phyloP scores from a whole-genome alignment of 1,140 invertebrate genomes.

The Polypedilum pembai region DNA sequence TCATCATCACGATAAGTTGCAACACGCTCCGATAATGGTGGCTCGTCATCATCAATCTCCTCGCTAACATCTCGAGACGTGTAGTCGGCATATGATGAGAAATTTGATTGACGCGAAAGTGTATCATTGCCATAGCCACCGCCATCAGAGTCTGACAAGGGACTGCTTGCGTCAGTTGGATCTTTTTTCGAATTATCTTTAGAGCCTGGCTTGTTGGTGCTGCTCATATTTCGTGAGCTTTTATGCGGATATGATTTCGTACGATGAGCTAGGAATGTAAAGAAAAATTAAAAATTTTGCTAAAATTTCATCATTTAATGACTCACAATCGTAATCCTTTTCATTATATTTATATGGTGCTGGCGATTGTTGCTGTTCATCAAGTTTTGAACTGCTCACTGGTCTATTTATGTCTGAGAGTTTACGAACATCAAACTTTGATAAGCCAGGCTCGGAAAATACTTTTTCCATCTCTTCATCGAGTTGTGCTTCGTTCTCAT shows the following conservation, averaged over 20 bases:
- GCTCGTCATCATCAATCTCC: constrained; percentile 12
- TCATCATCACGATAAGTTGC: constrained; percentile 23
- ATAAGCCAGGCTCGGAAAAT: constrained; percentile 49
- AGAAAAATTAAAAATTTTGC: background rate
- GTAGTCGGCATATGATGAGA: constrained; percentile 22
- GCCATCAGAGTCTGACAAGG: constrained; percentile 10
- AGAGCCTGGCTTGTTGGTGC: background rate
- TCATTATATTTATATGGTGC: constrained; percentile 42
- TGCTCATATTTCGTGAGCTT: constrained; percentile 29
- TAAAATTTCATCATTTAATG: constrained; percentile 10
- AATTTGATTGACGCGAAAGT: background rate
- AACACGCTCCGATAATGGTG: constrained; percentile 15
- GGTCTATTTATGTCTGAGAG: constrained; percentile 58
- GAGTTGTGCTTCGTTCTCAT: constrained; percentile 56
- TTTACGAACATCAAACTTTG: constrained; percentile 41
- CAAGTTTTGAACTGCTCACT: constrained; percentile 46
- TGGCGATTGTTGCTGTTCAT: constrained; percentile 39
- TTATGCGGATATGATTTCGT: constrained; percentile 33
- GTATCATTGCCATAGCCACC: constrained; percentile 21
- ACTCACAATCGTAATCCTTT: constrained; percentile 49
- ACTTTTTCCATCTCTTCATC: constrained; percentile 75
- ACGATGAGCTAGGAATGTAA: background rate
- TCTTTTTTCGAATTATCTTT: background rate
- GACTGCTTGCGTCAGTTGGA: background rate
- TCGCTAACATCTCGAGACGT: constrained; percentile 8